phyloP scores from a whole-genome alignment of 1,140 invertebrate genomes.

The Leguminivora glycinivorella region DNA sequence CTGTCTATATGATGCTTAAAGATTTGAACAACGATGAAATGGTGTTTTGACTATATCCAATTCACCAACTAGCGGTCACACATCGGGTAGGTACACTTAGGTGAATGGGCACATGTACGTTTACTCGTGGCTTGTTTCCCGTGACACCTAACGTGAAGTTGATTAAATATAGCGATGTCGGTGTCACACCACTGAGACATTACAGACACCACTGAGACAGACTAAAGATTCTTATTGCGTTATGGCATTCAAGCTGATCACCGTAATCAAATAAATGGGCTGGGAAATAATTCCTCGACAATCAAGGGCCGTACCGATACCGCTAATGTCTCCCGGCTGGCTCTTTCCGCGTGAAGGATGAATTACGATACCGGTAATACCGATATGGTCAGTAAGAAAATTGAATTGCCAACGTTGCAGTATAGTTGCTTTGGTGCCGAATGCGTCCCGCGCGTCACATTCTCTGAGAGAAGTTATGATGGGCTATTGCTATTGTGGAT shows the following conservation, averaged over 20 bases:
- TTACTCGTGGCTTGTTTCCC: not conserved
- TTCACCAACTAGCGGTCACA: not conserved
- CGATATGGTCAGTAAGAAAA: conserved; percentile 68
- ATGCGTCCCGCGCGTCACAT: conserved; percentile 68
- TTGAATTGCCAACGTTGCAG: conserved; percentile 58
- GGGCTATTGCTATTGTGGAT: conserved; percentile 49
- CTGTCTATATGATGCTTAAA: too few relatives aligned
- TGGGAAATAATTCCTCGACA: conserved; percentile 12
- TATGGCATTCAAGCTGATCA: not conserved
- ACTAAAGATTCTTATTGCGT: not conserved
- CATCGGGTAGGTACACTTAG: not conserved
- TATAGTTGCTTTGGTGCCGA: conserved; percentile 64
- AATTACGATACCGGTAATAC: conserved; percentile 35
- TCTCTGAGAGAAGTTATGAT: conserved; percentile 55
- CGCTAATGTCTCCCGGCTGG: conserved; percentile 17
- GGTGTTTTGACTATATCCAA: too few relatives aligned
- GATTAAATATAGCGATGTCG: not conserved
- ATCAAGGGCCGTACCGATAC: conserved; percentile 23
- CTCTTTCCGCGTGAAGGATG: conserved; percentile 21
- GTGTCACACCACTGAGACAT: conserved; percentile 3
- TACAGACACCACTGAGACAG: conserved; percentile 1
- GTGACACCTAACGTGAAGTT: conserved; percentile 1
- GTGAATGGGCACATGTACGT: not conserved
- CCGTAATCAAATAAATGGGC: conserved; percentile 12
- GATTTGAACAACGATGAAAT: too few relatives aligned